Evolutionary conservation across 2,888 invertebrate genomes (phyloP).

Genomic region (Hartigia nigra): DNA sequence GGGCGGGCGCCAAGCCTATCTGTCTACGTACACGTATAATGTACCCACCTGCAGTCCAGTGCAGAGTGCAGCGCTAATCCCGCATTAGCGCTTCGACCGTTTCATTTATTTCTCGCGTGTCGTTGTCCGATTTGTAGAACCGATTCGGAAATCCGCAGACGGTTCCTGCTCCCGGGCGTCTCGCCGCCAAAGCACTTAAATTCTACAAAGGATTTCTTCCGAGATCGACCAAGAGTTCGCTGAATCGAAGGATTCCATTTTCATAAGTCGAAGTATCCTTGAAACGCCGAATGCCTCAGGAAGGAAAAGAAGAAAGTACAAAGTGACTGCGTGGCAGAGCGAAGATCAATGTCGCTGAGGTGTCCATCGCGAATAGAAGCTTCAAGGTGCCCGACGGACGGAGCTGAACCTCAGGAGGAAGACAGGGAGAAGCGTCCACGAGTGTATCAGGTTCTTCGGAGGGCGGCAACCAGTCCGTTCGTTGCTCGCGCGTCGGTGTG

Average conservation of each 20-base stretch:
- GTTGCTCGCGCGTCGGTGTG: conserved; percentile 6
- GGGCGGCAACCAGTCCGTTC: background rate
- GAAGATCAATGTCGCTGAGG: background rate
- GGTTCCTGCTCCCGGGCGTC: background rate
- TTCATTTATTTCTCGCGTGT: background rate
- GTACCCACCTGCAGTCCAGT: background rate
- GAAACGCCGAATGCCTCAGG: background rate
- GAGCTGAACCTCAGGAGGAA: background rate
- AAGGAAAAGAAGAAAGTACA: background rate
- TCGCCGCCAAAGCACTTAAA: background rate
- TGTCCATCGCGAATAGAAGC: background rate
- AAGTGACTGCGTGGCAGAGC: background rate
- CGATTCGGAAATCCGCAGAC: background rate
- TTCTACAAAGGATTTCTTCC: background rate
- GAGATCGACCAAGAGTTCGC: background rate
- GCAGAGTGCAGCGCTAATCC: background rate
- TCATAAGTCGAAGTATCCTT: background rate
- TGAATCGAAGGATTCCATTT: too few relatives aligned
- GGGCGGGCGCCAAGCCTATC: background rate
- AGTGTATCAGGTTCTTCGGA: background rate
- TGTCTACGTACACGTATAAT: background rate
- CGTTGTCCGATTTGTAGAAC: background rate
- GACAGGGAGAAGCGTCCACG: background rate
- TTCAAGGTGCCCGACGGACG: background rate
- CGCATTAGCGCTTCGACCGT: background rate